phyloP scores from a whole-genome alignment of 1,140 invertebrate species.

The Pissodes strobi region DNA sequence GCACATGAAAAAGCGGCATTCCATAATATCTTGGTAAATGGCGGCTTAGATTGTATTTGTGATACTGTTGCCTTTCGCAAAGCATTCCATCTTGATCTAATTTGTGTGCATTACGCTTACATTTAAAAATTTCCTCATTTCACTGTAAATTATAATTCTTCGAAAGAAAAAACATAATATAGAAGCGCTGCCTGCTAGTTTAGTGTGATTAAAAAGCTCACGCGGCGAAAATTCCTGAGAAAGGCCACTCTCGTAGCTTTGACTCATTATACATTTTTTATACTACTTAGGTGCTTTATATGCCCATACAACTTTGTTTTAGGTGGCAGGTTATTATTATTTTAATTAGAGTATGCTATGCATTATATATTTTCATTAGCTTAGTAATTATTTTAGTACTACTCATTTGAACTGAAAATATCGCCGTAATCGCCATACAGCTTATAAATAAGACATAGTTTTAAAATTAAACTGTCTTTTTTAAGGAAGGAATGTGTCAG shows the following conservation, averaged over 20 bases:
- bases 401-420: not conserved
- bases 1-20: too few relatives aligned
- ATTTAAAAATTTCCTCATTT: not conserved
- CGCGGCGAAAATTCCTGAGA: slow-evolving; percentile 15
- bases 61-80: too few relatives aligned
- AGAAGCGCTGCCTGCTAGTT: slow-evolving; percentile 7
- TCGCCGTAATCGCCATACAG: not conserved
- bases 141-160: not conserved
- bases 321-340: slow-evolving; percentile 24
- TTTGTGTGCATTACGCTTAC: slow-evolving; percentile 5
- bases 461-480: slow-evolving; percentile 15
- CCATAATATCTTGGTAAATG: too few relatives aligned
- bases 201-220: slow-evolving; percentile 18
- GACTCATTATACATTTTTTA: slow-evolving; percentile 9
- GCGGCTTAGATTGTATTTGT: too few relatives aligned
- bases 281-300: slow-evolving; percentile 7
- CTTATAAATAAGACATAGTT: slow-evolving; percentile 16
- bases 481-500: slow-evolving; percentile 5
- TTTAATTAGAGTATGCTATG: slow-evolving; percentile 5
- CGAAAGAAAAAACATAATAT: not conserved
- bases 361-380: slow-evolving; percentile 15
- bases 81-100: too few relatives aligned
- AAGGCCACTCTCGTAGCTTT: slow-evolving; percentile 8
- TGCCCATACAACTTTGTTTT: slow-evolving; percentile 6
- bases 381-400: slow-evolving; percentile 5